These are phyloP conservation scores for Mobula hypostoma DNA, from an alignment of 2,113 vertebrate species.

Conservation along the genomic window DNA sequence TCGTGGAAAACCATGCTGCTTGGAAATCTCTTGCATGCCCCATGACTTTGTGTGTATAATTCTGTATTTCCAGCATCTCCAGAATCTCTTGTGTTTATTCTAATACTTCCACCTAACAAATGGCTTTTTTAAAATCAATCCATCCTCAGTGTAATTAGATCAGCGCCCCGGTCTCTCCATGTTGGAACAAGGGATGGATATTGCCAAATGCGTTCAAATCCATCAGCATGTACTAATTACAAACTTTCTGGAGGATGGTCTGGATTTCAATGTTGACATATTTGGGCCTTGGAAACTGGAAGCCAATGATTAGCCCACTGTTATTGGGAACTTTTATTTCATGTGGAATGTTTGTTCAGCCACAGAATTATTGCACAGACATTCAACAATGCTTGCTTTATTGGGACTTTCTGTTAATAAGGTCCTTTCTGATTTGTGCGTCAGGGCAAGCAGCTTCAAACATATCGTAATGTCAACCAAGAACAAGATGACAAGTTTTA, in stretches of 20 bases:
- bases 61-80: no score
- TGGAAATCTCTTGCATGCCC: no score
- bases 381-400: background rate
- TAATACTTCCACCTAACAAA: background rate
- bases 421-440: background rate
- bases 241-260: background rate
- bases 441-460: background rate
- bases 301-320: background rate
- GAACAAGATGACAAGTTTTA: background rate
- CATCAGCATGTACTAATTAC: background rate
- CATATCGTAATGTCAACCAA: background rate
- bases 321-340: background rate
- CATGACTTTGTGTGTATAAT: no score
- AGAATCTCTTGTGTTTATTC: no score
- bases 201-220: background rate
- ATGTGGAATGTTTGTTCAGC: no score
- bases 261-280: background rate
- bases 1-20: no score
- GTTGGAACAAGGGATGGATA: background rate
- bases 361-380: background rate
- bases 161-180: background rate
- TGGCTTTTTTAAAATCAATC: background rate
- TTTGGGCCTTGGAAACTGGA: background rate
- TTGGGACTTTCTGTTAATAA: background rate
- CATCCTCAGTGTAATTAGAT: background rate